phyloP scores from a whole-genome alignment of 2,797 vertebrate genomes.

The Ataeniobius toweri region DNA sequence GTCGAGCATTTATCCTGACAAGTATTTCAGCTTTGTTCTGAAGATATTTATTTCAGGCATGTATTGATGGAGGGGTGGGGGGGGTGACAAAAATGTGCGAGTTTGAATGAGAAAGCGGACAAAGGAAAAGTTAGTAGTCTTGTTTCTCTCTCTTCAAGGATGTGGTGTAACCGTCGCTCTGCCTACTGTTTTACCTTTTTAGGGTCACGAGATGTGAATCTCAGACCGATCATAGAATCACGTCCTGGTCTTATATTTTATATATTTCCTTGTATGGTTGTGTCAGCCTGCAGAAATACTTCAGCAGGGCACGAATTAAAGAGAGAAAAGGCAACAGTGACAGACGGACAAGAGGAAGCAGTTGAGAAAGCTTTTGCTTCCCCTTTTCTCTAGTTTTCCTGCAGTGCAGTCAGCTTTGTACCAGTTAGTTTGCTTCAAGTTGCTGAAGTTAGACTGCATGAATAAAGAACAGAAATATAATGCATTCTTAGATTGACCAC shows the following conservation, averaged over 20 bases:
- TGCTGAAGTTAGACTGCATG: constrained; percentile 5
- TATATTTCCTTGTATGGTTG: neutral
- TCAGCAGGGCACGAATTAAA: neutral
- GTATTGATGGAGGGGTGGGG: neutral
- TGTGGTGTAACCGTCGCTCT: constrained; percentile 75
- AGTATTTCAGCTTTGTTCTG: neutral
- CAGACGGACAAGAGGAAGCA: constrained; percentile 69
- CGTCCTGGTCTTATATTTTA: neutral
- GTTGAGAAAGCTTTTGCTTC: constrained; percentile 68
- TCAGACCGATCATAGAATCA: neutral
- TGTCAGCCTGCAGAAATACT: neutral
- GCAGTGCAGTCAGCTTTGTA: constrained; percentile 48
- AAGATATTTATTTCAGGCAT: neutral
- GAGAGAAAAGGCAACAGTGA: constrained; percentile 13
- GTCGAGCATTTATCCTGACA: neutral
- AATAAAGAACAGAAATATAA: neutral
- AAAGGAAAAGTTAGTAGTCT: constrained; percentile 30
- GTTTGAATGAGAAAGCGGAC: constrained; percentile 6
- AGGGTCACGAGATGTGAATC: constrained; percentile 4
- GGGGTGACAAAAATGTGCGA: neutral
- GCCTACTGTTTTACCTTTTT: constrained; percentile 12
- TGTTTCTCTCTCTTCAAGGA: constrained; percentile 56
- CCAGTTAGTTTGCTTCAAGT: constrained; percentile 37
- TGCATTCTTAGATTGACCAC: neutral
- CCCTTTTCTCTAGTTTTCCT: constrained; percentile 54